Conservation (phyloP, 2,797 vertebrate species). For the Paguma larvata region DNA sequence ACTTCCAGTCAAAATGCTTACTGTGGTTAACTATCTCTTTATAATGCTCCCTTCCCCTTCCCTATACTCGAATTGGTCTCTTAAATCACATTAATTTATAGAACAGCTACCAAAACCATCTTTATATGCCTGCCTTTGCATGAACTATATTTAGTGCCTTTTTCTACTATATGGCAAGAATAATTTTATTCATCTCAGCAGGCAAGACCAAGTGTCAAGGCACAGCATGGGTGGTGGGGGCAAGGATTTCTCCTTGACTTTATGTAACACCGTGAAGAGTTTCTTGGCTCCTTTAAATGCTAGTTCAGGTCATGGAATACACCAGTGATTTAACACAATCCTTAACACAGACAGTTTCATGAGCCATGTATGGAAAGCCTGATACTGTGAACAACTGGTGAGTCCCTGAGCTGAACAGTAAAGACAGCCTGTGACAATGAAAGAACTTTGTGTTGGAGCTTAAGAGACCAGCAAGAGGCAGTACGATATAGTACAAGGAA, state of each 20-base stretch:
- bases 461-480: neutral
- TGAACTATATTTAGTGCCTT: neutral
- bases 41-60: neutral
- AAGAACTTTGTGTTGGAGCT: neutral
- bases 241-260: neutral
- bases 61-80: neutral
- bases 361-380: neutral
- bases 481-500: neutral
- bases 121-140: neutral
- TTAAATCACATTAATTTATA: neutral
- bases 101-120: neutral
- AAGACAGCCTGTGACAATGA: neutral
- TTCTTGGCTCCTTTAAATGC: neutral
- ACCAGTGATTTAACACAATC: neutral
- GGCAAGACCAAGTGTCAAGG: conserved; percentile 20
- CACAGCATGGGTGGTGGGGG: neutral
- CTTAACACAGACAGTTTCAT: neutral
- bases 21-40: conserved; percentile 9
- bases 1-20: neutral
- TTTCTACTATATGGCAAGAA: neutral
- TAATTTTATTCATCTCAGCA: conserved; percentile 9
- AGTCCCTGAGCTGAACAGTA: neutral
- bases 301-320: neutral
- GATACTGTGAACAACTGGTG: neutral
- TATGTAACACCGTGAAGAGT: neutral